Percentiles rank a stretch among this genome's conserved stretches.
These are phyloP conservation scores for Macquaria australasica DNA, from an alignment of 2,113 vertebrate genomes.

Conservation along the genomic window DNA sequence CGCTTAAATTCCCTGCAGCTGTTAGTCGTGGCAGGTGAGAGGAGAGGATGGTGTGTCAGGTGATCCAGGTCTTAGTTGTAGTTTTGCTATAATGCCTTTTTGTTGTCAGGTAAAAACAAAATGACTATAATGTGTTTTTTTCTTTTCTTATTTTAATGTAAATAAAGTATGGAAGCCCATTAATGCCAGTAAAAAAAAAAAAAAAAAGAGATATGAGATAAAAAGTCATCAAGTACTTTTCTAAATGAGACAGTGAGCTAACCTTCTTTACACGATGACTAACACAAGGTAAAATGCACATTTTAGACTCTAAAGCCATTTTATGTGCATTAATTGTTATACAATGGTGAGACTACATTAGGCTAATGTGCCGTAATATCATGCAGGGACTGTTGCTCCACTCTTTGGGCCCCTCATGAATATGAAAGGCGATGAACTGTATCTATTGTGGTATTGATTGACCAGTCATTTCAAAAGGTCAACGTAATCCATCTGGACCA, in stretches of 20 bases:
- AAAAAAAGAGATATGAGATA: too few species aligned
- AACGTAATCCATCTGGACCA: slow-evolving; percentile 39
- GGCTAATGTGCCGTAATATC: slow-evolving; percentile 2
- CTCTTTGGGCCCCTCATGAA: slow-evolving; percentile 40
- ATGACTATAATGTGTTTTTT: not conserved
- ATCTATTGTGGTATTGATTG: slow-evolving; percentile 52
- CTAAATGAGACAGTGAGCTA: not conserved
- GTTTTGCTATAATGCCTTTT: not conserved
- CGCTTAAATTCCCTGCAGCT: slow-evolving; percentile 64
- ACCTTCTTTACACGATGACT: not conserved
- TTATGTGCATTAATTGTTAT: not conserved
- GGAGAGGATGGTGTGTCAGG: slow-evolving; percentile 11
- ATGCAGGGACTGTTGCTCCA: not conserved
- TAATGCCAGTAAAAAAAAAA: too few species aligned
- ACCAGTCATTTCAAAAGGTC: slow-evolving; percentile 56
- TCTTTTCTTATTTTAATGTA: not conserved
- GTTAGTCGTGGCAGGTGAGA: slow-evolving; percentile 52
- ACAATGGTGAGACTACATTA: not conserved
- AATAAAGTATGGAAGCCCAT: too few species aligned
- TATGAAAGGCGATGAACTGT: slow-evolving; percentile 30
- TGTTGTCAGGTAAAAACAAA: not conserved
- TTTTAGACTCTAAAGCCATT: not conserved
- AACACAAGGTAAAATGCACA: not conserved
- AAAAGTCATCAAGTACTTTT: too few species aligned
- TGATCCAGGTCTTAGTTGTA: slow-evolving; percentile 8